Percentiles rank a stretch among this genome's conserved stretches.
These are phyloP conservation scores for Phenganax marumi DNA, from an alignment of 92 coral and sea anemone species.

Conservation along the genomic window DNA sequence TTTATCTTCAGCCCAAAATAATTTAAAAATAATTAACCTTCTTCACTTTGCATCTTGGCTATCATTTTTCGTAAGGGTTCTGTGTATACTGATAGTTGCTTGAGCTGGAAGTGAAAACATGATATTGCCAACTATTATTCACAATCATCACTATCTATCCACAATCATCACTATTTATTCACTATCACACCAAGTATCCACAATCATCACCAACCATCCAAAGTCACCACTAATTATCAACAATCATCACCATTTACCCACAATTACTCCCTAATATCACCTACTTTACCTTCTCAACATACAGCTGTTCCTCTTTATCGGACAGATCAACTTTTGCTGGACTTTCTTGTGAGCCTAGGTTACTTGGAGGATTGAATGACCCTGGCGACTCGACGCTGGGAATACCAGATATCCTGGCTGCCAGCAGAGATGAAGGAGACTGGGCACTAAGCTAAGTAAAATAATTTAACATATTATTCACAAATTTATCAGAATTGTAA, in stretches of 20 bases:
- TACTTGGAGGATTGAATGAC: constrained; percentile 47
- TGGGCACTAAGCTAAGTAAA: not conserved
- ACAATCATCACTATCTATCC: not conserved
- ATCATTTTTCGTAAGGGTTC: constrained; percentile 92
- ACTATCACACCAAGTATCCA: not conserved
- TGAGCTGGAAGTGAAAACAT: constrained; percentile 56
- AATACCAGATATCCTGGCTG: constrained; percentile 28
- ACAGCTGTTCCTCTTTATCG: constrained; percentile 41
- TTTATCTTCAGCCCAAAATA: not conserved
- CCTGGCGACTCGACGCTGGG: constrained; percentile 42
- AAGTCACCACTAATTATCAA: not conserved
- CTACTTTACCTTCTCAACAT: constrained; percentile 34
- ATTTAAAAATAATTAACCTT: constrained; percentile 43
- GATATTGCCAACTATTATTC: not conserved
- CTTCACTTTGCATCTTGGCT: constrained; percentile 76
- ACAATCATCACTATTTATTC: not conserved
- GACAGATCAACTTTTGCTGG: constrained; percentile 27
- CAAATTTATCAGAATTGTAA: not conserved
- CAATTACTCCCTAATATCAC: not conserved
- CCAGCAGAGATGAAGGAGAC: constrained; percentile 27
- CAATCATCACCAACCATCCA: not conserved
- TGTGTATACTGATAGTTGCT: constrained; percentile 83
- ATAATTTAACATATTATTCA: not conserved
- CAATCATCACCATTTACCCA: not conserved
- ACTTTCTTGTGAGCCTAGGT: constrained; percentile 29